These are phyloP conservation scores for Alitta virens DNA, from an alignment of 2,888 invertebrate species.

Conservation along the genomic window DNA sequence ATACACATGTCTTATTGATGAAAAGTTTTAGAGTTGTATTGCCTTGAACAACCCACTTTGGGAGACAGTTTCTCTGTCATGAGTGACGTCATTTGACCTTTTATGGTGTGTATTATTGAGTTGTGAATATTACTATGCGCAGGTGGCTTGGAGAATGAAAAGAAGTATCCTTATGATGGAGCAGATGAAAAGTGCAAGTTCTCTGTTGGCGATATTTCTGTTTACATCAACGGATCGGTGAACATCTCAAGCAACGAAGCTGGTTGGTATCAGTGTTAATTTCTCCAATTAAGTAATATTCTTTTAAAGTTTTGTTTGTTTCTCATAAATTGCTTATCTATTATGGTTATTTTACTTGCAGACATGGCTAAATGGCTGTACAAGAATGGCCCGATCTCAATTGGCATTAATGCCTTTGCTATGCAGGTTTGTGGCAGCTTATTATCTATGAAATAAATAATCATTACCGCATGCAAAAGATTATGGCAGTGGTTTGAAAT, in stretches of 20 bases:
- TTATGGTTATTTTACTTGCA: constrained; percentile 17
- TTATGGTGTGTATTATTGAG: background rate
- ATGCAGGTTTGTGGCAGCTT: too few relatives aligned
- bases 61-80: background rate
- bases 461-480: too few relatives aligned
- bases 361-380: constrained; percentile 88
- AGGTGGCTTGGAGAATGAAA: constrained; percentile 79
- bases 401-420: constrained; percentile 92
- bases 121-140: constrained; percentile 32
- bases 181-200: constrained; percentile 77
- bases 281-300: too few relatives aligned
- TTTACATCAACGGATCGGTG: constrained; percentile 70
- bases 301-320: too few relatives aligned
- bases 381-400: constrained; percentile 87
- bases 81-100: background rate
- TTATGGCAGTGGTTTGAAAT: too few relatives aligned
- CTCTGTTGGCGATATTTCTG: constrained; percentile 65
- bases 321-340: background rate
- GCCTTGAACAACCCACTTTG: too few relatives aligned
- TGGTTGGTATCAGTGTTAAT: constrained; percentile 42
- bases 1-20: too few relatives aligned
- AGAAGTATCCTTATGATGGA: constrained; percentile 88
- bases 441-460: too few relatives aligned
- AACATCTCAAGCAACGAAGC: constrained; percentile 85
- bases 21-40: too few relatives aligned